A percentile compares a stretch with the other conserved stretches of the same genome.
phyloP scores from a whole-genome alignment of 2,888 invertebrate species.

The Philereme vetulata region DNA sequence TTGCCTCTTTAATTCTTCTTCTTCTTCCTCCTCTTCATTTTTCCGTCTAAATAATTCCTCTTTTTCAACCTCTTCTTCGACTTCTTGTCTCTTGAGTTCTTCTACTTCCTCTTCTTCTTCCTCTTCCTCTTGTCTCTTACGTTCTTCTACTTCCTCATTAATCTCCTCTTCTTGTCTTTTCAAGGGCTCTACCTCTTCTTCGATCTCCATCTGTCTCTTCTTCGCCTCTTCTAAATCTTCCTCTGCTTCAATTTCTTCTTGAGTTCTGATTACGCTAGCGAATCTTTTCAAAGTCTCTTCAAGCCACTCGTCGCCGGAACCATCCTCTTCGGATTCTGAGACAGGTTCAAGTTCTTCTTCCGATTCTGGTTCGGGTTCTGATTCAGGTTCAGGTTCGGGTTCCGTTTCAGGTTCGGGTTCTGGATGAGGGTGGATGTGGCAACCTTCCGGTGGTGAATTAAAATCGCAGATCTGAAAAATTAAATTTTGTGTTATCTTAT shows the following conservation, averaged over 20 bases:
- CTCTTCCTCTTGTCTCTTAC: conserved; percentile 17
- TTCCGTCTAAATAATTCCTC: too few species aligned
- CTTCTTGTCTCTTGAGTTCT: conserved; percentile 17
- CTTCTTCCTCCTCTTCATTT: conserved; percentile 26
- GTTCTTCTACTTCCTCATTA: conserved; percentile 14
- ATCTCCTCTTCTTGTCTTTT: conserved; percentile 28
- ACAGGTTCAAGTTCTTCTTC: conserved; percentile 58
- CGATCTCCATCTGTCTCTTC: conserved; percentile 26
- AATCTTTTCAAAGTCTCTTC: conserved; percentile 45
- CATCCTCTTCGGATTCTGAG: conserved; percentile 53
- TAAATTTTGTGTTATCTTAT: not conserved
- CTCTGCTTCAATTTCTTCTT: conserved; percentile 44
- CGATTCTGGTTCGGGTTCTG: conserved; percentile 59
- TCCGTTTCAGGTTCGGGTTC: conserved; percentile 39
- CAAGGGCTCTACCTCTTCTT: conserved; percentile 24
- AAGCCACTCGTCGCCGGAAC: conserved; percentile 49
- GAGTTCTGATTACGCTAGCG: conserved; percentile 39
- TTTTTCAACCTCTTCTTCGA: conserved; percentile 21
- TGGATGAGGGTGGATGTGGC: conserved; percentile 35
- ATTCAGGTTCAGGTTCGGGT: conserved; percentile 57
- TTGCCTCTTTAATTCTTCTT: conserved; percentile 22
- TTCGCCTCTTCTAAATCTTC: conserved; percentile 34
- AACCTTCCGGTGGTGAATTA: conserved; percentile 56
- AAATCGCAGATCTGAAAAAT: conserved; percentile 67
- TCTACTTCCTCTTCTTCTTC: conserved; percentile 10